A percentile compares a stretch with the other conserved stretches of the same genome.
Conservation (phyloP, 1,140 invertebrate species). For the Galendromus occidentalis region DNA sequence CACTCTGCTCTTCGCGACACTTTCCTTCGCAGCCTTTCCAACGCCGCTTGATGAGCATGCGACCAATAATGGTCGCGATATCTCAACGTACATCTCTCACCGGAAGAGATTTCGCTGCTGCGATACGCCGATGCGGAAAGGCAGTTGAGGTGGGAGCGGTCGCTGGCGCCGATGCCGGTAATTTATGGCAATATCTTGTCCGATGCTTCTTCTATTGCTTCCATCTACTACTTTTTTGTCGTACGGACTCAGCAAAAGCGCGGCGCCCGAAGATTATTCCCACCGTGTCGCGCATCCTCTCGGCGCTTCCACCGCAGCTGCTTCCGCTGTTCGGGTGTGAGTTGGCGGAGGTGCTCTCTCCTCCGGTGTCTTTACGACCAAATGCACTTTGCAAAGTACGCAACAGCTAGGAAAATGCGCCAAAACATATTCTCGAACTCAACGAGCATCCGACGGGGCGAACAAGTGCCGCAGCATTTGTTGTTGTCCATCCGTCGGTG, state of each 20-base stretch:
- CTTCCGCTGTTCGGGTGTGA: not conserved
- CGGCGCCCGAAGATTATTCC: no score
- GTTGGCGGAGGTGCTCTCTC: not conserved
- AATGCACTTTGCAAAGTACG: not conserved
- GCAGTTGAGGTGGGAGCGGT: not conserved
- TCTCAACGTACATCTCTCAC: not conserved
- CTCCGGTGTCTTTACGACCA: conserved; percentile 6
- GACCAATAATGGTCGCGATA: not conserved
- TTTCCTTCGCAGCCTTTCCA: no score
- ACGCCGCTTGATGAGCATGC: not conserved
- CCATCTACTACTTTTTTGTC: not conserved
- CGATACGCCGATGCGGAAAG: not conserved
- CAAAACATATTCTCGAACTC: no score
- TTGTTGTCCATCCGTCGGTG: no score
- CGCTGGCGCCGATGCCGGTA: not conserved
- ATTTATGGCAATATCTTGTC: not conserved
- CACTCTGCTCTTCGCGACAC: no score
- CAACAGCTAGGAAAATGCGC: not conserved
- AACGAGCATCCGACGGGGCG: no score
- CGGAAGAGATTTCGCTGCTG: not conserved
- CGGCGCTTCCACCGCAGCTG: no score
- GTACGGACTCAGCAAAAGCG: not conserved
- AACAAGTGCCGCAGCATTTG: no score
- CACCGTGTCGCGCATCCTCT: no score
- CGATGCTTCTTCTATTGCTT: conserved; percentile 11